Evolutionary conservation across 2,113 vertebrate genomes (phyloP).

Genomic region (Delphinus delphis): DNA sequence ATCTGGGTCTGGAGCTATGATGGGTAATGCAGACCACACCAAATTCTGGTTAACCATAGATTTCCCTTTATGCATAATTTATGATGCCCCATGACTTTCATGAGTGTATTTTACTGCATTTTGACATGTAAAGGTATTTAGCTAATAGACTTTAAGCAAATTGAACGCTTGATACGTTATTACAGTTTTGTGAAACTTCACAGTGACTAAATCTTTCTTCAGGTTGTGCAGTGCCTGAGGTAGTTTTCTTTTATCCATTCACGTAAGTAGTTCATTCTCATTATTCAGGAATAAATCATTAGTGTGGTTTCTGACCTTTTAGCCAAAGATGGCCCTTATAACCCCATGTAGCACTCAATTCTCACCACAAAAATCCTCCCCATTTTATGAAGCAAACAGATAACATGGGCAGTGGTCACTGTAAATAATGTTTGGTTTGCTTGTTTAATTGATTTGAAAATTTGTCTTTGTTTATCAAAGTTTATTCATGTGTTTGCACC

Average conservation of each 20-base stretch:
- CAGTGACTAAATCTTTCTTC: constrained; percentile 46
- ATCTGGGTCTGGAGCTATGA: constrained; percentile 10
- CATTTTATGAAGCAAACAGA: not conserved
- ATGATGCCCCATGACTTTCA: constrained; percentile 53
- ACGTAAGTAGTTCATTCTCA: not conserved
- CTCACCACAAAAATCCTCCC: not conserved
- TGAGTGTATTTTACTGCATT: constrained; percentile 22
- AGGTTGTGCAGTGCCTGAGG: not conserved
- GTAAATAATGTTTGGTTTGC: not conserved
- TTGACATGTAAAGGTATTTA: constrained; percentile 68
- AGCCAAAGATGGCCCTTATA: not conserved
- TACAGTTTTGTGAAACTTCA: constrained; percentile 64
- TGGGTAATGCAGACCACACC: constrained; percentile 23
- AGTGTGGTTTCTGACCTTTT: constrained; percentile 36
- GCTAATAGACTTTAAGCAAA: constrained; percentile 69
- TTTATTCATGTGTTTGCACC: not conserved
- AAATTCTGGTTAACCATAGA: constrained; percentile 55
- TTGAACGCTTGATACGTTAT: constrained; percentile 64
- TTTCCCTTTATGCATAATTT: constrained; percentile 61
- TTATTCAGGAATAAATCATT: constrained; percentile 6
- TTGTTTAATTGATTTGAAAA: not conserved
- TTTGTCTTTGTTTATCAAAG: not conserved
- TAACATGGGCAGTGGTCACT: not conserved
- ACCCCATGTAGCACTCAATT: not conserved
- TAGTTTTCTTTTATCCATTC: not conserved